phyloP scores from a whole-genome alignment of 2,888 invertebrate species.

The Xylota segnis region DNA sequence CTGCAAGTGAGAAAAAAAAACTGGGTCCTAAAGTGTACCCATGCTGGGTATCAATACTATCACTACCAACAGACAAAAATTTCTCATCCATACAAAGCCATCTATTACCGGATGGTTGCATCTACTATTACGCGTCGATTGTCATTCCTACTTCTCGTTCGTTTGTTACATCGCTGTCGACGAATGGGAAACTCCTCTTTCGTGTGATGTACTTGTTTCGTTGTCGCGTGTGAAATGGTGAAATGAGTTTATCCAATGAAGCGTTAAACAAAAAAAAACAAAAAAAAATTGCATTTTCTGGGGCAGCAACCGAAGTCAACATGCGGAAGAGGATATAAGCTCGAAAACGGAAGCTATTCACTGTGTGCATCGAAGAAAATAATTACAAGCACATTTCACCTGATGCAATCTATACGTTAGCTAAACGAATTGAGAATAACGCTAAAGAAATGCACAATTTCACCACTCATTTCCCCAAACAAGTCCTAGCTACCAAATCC shows the following conservation, averaged over 20 bases:
- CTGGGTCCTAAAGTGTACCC: neutral
- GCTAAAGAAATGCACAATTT: constrained; percentile 18
- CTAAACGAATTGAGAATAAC: constrained; percentile 31
- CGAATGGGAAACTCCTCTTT: neutral
- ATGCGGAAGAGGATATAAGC: constrained; percentile 48
- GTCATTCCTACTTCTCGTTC: constrained; percentile 27
- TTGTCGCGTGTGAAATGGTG: constrained; percentile 44
- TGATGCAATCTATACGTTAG: neutral
- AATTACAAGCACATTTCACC: constrained; percentile 55
- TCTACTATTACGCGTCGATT: constrained; percentile 32
- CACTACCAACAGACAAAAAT: neutral
- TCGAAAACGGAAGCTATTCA: constrained; percentile 43
- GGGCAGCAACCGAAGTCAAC: constrained; percentile 23
- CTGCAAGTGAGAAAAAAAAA: no score
- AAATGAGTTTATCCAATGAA: constrained; percentile 61
- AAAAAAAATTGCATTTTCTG: neutral
- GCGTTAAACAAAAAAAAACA: no score
- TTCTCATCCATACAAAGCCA: neutral
- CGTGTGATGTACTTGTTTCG: constrained; percentile 33
- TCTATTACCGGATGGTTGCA: constrained; percentile 26
- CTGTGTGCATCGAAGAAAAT: constrained; percentile 39
- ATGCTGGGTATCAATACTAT: neutral
- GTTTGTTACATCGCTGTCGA: neutral
- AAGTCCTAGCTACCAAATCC: constrained; percentile 22
- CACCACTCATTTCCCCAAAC: neutral